Evolutionary conservation across 2,888 invertebrate genomes (phyloP).

Genomic region (Cantharis rustica): DNA sequence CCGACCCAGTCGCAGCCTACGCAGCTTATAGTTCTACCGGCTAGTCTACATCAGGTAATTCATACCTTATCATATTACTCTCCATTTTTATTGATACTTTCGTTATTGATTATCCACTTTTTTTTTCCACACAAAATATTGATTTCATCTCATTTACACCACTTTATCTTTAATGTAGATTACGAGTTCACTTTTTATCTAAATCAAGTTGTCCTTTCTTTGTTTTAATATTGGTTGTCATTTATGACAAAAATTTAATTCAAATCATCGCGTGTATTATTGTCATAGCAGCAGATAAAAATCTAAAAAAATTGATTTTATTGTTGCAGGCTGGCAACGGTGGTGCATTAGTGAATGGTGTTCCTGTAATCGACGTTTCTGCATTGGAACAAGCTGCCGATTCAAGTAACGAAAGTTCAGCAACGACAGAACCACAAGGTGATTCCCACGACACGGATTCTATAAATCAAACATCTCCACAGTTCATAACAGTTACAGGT

Average conservation of each 20-base stretch:
- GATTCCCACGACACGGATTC: conserved; percentile 60
- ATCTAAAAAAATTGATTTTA: neutral
- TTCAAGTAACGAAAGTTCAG: conserved; percentile 63
- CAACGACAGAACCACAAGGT: conserved; percentile 58
- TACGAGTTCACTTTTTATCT: conserved; percentile 6
- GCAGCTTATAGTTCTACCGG: conserved; percentile 57
- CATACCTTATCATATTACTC: conserved; percentile 22
- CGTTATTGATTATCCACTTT: conserved; percentile 29
- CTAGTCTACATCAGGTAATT: conserved; percentile 57
- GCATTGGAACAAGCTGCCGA: conserved; percentile 62
- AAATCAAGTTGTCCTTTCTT: neutral
- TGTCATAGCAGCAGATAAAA: neutral
- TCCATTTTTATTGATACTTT: conserved; percentile 20
- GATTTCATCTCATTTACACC: conserved; percentile 24
- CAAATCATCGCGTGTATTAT: neutral
- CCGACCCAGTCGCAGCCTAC: conserved; percentile 55
- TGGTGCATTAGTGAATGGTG: conserved; percentile 49
- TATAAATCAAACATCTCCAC: conserved; percentile 58
- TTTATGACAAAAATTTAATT: neutral
- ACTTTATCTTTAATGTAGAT: conserved; percentile 14
- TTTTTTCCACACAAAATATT: conserved; percentile 13
- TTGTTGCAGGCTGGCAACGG: conserved; percentile 7
- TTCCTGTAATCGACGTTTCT: conserved; percentile 56
- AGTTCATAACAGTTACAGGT: conserved; percentile 78
- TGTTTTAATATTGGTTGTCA: neutral